Percentiles rank a stretch among this genome's conserved stretches.
phyloP scores from a whole-genome alignment of 2,113 vertebrate species.

The Azemiops feae region DNA sequence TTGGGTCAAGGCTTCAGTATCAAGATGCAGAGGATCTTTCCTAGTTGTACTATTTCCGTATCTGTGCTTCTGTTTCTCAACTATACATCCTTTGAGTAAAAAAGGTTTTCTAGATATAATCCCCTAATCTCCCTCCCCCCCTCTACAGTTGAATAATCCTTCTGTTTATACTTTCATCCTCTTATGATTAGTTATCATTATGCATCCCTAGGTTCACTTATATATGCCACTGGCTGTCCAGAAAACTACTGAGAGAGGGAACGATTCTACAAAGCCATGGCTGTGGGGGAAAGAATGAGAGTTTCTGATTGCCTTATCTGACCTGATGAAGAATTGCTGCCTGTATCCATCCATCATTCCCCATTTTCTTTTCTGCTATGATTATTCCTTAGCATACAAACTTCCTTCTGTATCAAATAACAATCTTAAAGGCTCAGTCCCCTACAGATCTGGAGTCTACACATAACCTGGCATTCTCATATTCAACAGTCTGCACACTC shows the following conservation, averaged over 20 bases:
- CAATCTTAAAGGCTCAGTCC: not conserved
- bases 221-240: slow-evolving; percentile 11
- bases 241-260: not conserved
- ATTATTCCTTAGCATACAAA: not conserved
- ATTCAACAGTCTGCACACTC: not conserved
- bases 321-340: slow-evolving; percentile 18
- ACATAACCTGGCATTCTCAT: not conserved
- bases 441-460: not conserved
- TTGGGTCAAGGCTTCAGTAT: not conserved
- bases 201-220: not conserved
- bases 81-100: not conserved
- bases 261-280: not conserved
- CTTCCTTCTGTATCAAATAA: not conserved
- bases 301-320: not conserved
- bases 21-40: not conserved
- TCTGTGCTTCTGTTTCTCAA: slow-evolving; percentile 1
- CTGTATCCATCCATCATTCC: slow-evolving; percentile 21
- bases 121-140: not conserved
- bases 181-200: not conserved
- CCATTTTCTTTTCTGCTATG: not conserved
- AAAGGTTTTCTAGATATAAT: not conserved
- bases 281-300: not conserved
- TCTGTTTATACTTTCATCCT: not conserved
- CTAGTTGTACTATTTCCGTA: not conserved
- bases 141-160: not conserved